A percentile compares a stretch with the other conserved stretches of the same genome.
These are phyloP conservation scores for Tipula vernalis DNA, from an alignment of 2,888 invertebrate genomes.

Conservation along the genomic window DNA sequence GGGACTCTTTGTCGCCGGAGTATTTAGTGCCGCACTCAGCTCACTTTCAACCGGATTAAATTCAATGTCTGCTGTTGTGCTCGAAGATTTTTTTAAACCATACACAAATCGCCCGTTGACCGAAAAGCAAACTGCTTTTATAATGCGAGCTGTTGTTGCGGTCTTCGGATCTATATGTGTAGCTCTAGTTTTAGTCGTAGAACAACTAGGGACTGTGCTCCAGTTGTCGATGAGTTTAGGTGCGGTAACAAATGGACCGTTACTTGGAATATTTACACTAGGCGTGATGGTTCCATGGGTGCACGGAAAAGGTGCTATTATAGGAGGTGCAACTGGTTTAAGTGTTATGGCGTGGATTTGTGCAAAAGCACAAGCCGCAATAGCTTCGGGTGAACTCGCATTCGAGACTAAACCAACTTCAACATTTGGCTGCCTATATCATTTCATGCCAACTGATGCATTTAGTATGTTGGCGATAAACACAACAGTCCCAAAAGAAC, in stretches of 20 bases:
- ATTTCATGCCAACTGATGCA: conserved; percentile 32
- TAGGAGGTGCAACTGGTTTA: conserved; percentile 40
- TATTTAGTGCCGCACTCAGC: conserved; percentile 82
- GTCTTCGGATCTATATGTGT: conserved; percentile 50
- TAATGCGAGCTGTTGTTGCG: conserved; percentile 54
- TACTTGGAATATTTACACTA: conserved; percentile 53
- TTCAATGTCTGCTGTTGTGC: conserved; percentile 59
- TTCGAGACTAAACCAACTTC: conserved; percentile 40
- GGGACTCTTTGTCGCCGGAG: conserved; percentile 79
- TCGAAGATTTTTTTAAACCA: conserved; percentile 57
- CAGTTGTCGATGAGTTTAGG: conserved; percentile 52
- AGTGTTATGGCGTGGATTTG: conserved; percentile 43
- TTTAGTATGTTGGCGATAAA: conserved; percentile 26
- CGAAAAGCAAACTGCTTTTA: conserved; percentile 42
- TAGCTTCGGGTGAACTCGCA: conserved; percentile 37
- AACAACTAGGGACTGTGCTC: conserved; percentile 54
- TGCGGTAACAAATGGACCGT: conserved; percentile 53
- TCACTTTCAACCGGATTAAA: conserved; percentile 68
- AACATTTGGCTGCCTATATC: conserved; percentile 40
- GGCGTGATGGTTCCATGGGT: conserved; percentile 57
- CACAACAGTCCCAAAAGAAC: conserved; percentile 18
- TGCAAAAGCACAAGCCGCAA: conserved; percentile 40
- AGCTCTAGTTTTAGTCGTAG: conserved; percentile 47
- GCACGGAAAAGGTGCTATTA: conserved; percentile 43
- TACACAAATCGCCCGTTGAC: conserved; percentile 39